Evolutionary conservation across 2,113 vertebrate genomes (phyloP).

Genomic region (Laterallus jamaicensis): DNA sequence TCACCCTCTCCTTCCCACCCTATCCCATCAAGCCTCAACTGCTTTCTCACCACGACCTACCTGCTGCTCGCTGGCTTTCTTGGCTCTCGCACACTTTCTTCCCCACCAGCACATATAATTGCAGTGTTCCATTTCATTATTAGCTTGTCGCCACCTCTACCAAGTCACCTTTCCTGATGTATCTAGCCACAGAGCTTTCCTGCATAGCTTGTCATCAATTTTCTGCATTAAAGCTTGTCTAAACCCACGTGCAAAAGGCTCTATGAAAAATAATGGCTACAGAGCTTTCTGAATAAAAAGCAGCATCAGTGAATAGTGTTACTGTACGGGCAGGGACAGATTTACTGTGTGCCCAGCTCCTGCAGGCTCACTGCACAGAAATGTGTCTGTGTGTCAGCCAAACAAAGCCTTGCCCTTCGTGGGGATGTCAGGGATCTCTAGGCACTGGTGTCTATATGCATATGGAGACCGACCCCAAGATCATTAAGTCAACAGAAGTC

Average conservation of each 20-base stretch:
- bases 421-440: neutral
- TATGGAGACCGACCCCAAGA: neutral
- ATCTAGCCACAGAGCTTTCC: neutral
- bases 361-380: conserved; percentile 25
- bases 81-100: conserved; percentile 4
- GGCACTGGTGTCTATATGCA: neutral
- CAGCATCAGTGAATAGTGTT: conserved; percentile 26
- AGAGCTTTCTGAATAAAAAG: conserved; percentile 25
- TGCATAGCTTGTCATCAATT: neutral
- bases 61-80: neutral
- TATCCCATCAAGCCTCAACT: neutral
- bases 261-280: neutral
- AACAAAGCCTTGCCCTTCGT: neutral
- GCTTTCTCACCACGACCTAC: neutral
- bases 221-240: neutral
- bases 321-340: conserved; percentile 40
- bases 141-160: conserved; percentile 32
- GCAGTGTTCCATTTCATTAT: conserved; percentile 39
- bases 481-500: neutral
- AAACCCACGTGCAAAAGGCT: neutral
- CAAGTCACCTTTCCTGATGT: neutral
- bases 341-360: conserved; percentile 29
- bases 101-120: conserved; percentile 35
- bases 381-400: neutral
- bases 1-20: neutral